Conservation (phyloP, 2,797 vertebrate genomes). For the Anguilla marmorata region DNA sequence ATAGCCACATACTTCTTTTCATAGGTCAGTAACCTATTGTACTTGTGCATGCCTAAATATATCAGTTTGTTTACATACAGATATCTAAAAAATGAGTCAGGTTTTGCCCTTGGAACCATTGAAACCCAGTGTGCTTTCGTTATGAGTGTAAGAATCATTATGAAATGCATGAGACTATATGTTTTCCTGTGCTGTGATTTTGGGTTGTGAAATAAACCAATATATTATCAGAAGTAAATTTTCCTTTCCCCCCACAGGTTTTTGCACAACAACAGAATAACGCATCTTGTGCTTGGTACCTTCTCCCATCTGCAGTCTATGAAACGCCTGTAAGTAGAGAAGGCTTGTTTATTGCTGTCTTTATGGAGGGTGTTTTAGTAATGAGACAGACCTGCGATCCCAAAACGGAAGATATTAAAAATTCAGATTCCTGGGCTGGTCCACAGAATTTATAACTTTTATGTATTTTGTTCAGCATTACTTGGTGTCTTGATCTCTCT, state of each 20-base stretch:
- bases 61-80: not conserved
- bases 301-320: constrained; percentile 92
- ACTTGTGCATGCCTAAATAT: not conserved
- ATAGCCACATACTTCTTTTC: not conserved
- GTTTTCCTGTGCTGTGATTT: not conserved
- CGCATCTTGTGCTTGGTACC: constrained; percentile 88
- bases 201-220: not conserved
- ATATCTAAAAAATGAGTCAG: not conserved
- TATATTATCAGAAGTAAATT: not conserved
- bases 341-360: not conserved
- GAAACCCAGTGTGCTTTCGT: not conserved
- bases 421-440: not conserved
- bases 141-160: not conserved
- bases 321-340: constrained; percentile 93
- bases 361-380: not conserved
- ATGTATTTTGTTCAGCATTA: not conserved
- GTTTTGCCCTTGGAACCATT: not conserved
- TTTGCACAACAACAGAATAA: constrained; percentile 97
- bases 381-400: not conserved
- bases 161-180: not conserved
- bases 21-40: constrained; percentile 2
- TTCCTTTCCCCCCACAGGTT: constrained; percentile 73
- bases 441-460: not conserved
- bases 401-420: not conserved
- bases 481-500: not conserved